These are phyloP conservation scores for Zaprionus camerounensis DNA, from an alignment of 1,140 invertebrate genomes.

Conservation along the genomic window DNA sequence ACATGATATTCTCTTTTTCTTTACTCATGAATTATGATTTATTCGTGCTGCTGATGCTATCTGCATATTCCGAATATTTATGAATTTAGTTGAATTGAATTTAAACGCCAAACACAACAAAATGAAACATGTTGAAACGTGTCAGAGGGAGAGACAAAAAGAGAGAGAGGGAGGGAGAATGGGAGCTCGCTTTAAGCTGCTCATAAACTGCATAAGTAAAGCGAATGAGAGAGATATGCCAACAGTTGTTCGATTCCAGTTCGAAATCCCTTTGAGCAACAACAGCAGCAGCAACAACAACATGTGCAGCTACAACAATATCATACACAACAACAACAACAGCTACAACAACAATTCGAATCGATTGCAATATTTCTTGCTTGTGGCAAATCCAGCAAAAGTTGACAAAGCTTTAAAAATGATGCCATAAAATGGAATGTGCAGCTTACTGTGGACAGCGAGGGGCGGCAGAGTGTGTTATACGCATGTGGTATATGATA, in stretches of 20 bases:
- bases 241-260: slow-evolving; percentile 9
- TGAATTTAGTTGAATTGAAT: slow-evolving; percentile 8
- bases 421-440: slow-evolving; percentile 24
- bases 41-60: slow-evolving; percentile 24
- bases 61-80: background rate
- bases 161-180: background rate
- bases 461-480: background rate
- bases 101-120: background rate
- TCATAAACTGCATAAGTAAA: slow-evolving; percentile 4
- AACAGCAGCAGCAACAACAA: background rate
- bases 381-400: slow-evolving; percentile 23
- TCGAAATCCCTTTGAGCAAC: slow-evolving; percentile 10
- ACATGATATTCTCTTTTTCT: slow-evolving; percentile 19
- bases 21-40: slow-evolving; percentile 4
- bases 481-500: background rate
- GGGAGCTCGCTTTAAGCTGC: slow-evolving; percentile 1
- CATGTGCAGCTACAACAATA: background rate
- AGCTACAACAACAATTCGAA: slow-evolving; percentile 6
- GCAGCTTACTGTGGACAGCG: background rate
- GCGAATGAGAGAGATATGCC: background rate
- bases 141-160: background rate
- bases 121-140: background rate
- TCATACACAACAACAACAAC: background rate
- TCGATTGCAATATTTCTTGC: slow-evolving; percentile 32
- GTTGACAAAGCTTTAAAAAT: slow-evolving; percentile 37